phyloP scores from a whole-genome alignment of 2,113 vertebrate species.

The Mormyrus iriodes region DNA sequence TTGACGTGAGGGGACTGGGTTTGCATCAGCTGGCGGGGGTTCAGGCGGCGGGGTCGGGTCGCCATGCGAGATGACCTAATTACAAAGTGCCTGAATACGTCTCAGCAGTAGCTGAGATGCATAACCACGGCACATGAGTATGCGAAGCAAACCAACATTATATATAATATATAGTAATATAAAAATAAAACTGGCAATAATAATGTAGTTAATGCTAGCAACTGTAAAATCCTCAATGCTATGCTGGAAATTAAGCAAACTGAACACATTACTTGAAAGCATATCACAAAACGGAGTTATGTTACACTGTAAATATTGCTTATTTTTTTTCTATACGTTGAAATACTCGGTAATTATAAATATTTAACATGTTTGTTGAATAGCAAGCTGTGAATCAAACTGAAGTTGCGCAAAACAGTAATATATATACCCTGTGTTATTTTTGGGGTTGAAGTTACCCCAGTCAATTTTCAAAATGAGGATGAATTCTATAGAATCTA shows the following conservation, averaged over 20 bases:
- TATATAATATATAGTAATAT: not conserved
- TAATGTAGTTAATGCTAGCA: not conserved
- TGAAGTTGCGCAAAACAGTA: not conserved
- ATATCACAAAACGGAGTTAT: not conserved
- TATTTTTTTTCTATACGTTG: no score
- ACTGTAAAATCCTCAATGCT: not conserved
- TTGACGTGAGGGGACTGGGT: not conserved
- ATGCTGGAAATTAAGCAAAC: not conserved
- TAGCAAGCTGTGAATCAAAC: not conserved
- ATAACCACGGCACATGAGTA: not conserved
- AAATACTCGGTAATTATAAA: not conserved
- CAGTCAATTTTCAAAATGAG: no score
- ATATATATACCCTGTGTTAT: no score
- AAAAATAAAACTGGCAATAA: not conserved
- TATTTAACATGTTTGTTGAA: not conserved
- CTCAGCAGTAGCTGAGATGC: not conserved
- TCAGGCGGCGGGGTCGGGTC: not conserved
- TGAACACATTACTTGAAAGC: not conserved
- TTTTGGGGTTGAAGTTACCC: no score
- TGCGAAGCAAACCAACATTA: not conserved
- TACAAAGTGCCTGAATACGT: not conserved
- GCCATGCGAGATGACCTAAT: not conserved
- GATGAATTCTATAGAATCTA: no score
- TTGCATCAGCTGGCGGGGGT: not conserved
- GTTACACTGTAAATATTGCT: not conserved